Base-by-base conservation (phyloP, 2,113 vertebrate species). In the Anguilla rostrata region DNA sequence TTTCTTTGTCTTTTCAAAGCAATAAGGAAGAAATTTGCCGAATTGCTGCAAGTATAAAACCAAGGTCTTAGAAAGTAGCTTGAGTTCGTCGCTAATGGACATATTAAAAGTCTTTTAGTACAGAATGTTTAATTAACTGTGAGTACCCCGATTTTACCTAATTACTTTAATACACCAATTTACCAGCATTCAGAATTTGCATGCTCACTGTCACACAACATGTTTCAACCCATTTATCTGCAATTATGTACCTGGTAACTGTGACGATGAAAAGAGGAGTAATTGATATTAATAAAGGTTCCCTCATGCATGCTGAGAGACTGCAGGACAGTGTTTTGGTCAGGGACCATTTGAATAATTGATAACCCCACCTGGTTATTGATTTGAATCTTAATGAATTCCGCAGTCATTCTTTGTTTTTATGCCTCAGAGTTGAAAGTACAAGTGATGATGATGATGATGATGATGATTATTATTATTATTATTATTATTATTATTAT, bases 271-370 rank as follows among this genome's bases (percentile, higher is more conserved):
- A 46, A 82, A 82, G 39, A 66, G 40, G 39, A 60, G 79, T 63
- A 66, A 86, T 57, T 43, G 56, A 82, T 86, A 81, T 86, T 86
- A 86, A 86, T 82, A 82, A 57, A 60, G n/a, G 56, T 66, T 82
- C 9, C 26, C 39, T 86, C 26, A 20, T 63, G 57, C 79, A 66
- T 81, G 57, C 85, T 66, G 16, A 56, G 39, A 80, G 53, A 82
- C 34, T 29, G 26, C 78, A 63, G 41, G 85, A 46, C 39, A 39
- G 57, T 15, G 79, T 46, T 86, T 60, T 53, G 56, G 85, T 63
- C 40, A 81, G 79, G 39, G 20, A 46, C 11, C 9, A n/a, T 81
- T 60, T 86, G 22, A 49, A 81, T 41, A 81, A 82, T 43, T 29
- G 26, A 63, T 39, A 40, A 56, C 56, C 26, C 18, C 34, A 53